Base-by-base conservation (phyloP, 2,797 vertebrate genomes). In the Intellagama lesueurii region DNA sequence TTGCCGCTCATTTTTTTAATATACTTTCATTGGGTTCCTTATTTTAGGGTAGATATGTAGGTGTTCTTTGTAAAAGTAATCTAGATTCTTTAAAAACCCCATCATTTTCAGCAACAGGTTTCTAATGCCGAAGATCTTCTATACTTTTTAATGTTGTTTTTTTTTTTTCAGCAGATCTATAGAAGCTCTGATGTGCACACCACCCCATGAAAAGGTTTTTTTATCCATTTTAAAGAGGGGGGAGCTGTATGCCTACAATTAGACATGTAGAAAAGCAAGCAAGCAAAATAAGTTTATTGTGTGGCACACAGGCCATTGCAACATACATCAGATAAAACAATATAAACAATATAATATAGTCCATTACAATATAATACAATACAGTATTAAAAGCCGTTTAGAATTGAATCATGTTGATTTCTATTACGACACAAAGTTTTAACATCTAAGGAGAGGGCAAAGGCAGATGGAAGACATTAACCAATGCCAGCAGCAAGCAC, bases 1-100 rank as follows among this genome's bases (percentile, higher is more conserved):
- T 64, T 75, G 28, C 35, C 32, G 9, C 28, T n/a, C 17, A 1
- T 24, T 82, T 81, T 88, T 75, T 72, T 9, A 75, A 60, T 44
- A 77, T 52, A 77, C 26, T 76, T 83, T 7, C 73, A 56, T 7
- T n/a, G 24, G 87, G 92, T 95, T 94, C 91, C 91, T 94, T 93
- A 94, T 69, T 89, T 83, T 69, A 82, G 82, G 49, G 87, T 83
- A 94, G 88, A 40, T 81, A 84, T 91, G 86, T 84, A 86, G 24
- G n/a, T 72, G 56, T 89, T 86, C 47, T 87, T 81, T 88, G n/a
- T 85, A 70, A n/a, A 79, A 86, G 40, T 68, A 90, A 66, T 87
- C 89, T 1, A 1, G 0, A 17, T 87, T 89, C 91, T 93, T 80
- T 76, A 88, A 94, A 91, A 85, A 93, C 88, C 91, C 83, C 92